Conservation (phyloP, 64 coral and sea anemone genomes). For the Pocillopora verrucosa region DNA sequence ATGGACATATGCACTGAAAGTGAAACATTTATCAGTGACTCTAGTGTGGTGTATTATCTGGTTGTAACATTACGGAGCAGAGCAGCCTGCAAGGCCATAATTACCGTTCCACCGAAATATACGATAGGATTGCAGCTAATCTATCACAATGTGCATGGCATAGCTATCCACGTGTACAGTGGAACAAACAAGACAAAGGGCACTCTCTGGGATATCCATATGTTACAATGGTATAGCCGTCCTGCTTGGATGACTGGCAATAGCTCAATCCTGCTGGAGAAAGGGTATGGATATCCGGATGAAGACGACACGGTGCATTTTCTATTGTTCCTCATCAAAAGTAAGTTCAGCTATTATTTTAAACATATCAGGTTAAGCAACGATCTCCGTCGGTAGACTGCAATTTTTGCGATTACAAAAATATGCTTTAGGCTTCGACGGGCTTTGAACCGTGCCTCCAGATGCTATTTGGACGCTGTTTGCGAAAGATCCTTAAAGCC, state of each 20-base stretch:
- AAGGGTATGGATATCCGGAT: not conserved
- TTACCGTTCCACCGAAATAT: conserved; percentile 26
- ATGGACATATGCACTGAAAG: conserved; percentile 47
- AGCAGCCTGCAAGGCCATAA: not conserved
- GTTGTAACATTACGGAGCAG: not conserved
- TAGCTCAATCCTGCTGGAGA: not conserved
- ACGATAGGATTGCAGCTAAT: conserved; percentile 63
- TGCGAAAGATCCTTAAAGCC: too few species aligned
- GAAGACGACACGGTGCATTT: not conserved
- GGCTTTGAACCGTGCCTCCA: too few species aligned
- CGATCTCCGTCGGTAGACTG: not conserved
- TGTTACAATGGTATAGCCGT: conserved; percentile 1
- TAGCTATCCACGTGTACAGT: conserved; percentile 30
- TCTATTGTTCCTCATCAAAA: not conserved
- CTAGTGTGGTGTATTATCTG: conserved; percentile 22
- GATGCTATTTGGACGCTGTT: too few species aligned
- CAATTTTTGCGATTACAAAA: too few species aligned
- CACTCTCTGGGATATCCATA: conserved; percentile 35
- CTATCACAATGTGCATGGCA: not conserved
- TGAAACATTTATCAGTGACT: conserved; percentile 23
- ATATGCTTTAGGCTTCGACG: not conserved
- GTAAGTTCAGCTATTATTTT: conserved; percentile 3
- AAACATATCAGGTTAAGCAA: not conserved
- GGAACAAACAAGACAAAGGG: conserved; percentile 9
- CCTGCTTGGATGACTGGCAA: conserved; percentile 15